Percentiles rank a stretch among this genome's conserved stretches.
These are phyloP conservation scores for Leucosticte australis DNA, from an alignment of 2,113 vertebrate species.

Conservation along the genomic window DNA sequence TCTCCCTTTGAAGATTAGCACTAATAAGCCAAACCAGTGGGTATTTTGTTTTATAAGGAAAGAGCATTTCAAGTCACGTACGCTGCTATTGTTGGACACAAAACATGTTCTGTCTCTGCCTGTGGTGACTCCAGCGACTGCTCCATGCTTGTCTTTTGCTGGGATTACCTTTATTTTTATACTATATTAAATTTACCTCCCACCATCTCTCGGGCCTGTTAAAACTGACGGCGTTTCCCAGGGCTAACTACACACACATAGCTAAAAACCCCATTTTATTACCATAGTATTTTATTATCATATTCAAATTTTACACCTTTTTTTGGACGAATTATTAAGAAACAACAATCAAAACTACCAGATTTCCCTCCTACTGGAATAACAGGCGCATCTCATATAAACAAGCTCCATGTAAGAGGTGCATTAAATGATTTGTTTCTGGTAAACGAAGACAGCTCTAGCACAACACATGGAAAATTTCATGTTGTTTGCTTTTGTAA, in stretches of 20 bases:
- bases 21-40: slow-evolving; percentile 72
- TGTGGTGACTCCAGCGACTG: background rate
- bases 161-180: slow-evolving; percentile 40
- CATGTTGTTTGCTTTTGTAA: slow-evolving; percentile 58
- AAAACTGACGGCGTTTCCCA: background rate
- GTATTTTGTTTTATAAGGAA: slow-evolving; percentile 67
- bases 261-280: background rate
- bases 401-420: background rate
- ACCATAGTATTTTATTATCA: background rate
- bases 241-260: background rate
- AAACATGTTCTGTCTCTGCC: slow-evolving; percentile 19
- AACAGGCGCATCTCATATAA: slow-evolving; percentile 14
- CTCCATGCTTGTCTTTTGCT: slow-evolving; percentile 1
- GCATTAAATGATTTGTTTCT: slow-evolving; percentile 32
- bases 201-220: background rate
- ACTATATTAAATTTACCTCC: slow-evolving; percentile 39
- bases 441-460: slow-evolving; percentile 36
- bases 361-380: slow-evolving; percentile 2
- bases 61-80: slow-evolving; percentile 52
- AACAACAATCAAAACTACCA: background rate
- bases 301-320: background rate
- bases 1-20: slow-evolving; percentile 73
- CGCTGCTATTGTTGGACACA: slow-evolving; percentile 59
- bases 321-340: background rate
- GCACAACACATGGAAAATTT: slow-evolving; percentile 39